Evolutionary conservation across 2,888 invertebrate genomes (phyloP).

Genomic region (Trichopria drosophilae): DNA sequence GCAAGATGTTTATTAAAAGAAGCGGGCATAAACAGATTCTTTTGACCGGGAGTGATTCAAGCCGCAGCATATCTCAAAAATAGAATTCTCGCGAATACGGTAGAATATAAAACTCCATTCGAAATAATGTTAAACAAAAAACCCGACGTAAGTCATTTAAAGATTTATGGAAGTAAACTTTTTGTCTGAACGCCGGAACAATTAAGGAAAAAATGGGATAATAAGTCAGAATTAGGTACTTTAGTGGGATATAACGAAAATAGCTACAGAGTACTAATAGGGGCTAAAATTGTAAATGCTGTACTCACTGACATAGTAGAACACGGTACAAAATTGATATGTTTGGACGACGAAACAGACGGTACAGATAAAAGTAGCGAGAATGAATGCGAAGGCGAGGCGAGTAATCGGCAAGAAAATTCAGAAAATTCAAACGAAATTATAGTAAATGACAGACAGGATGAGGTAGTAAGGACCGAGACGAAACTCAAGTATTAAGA

Average conservation of each 20-base stretch:
- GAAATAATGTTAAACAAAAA: conserved; percentile 32
- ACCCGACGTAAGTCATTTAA: conserved; percentile 31
- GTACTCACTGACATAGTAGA: conserved; percentile 28
- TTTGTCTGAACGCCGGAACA: conserved; percentile 35
- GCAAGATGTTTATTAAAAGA: conserved; percentile 34
- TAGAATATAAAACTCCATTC: conserved; percentile 32
- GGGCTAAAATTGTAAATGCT: conserved; percentile 27
- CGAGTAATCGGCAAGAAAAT: no score
- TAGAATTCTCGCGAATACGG: conserved; percentile 27
- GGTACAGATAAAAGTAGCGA: no score
- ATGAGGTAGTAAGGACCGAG: no score
- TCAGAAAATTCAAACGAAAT: no score
- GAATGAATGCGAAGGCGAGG: no score
- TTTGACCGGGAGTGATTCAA: conserved; percentile 35
- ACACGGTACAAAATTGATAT: conserved; percentile 13
- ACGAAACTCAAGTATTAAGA: no score
- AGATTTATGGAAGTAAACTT: conserved; percentile 34
- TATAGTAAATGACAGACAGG: no score
- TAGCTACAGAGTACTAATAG: conserved; percentile 28
- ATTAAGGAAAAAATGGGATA: conserved; percentile 22
- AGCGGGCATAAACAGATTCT: conserved; percentile 27
- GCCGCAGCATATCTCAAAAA: conserved; percentile 33
- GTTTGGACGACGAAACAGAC: no score
- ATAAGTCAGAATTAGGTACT: conserved; percentile 25
- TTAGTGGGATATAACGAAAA: conserved; percentile 29